phyloP scores from a whole-genome alignment of 2,797 vertebrate genomes.

The Coccyzus lansbergi region DNA sequence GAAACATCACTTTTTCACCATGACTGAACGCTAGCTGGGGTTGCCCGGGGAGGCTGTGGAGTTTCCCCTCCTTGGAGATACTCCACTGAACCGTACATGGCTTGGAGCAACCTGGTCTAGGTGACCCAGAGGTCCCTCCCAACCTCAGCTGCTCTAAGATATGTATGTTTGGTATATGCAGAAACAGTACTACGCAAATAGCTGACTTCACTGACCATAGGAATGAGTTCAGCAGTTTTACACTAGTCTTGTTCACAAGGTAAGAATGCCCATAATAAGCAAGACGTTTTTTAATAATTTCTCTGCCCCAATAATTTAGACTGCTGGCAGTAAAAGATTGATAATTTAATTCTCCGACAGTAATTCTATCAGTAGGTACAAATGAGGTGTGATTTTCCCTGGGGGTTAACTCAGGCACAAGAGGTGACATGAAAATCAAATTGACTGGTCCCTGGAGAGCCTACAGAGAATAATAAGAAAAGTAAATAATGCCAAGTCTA shows the following conservation, averaged over 20 bases:
- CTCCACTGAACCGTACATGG: not conserved
- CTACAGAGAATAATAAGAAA: not conserved
- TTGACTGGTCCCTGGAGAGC: not conserved
- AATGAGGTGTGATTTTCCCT: not conserved
- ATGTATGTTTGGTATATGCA: not conserved
- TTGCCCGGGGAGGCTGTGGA: not conserved
- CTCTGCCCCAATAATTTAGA: not conserved
- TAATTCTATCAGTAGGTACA: not conserved
- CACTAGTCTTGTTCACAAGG: not conserved
- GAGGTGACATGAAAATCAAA: not conserved
- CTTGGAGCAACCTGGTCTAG: not conserved
- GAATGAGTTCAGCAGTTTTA: not conserved
- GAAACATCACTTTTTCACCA: not conserved
- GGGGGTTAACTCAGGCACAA: not conserved
- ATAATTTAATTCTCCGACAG: not conserved
- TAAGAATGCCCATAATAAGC: not conserved
- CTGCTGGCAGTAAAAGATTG: not conserved
- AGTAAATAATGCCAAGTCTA: not conserved
- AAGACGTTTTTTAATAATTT: not conserved
- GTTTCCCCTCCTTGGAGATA: not conserved
- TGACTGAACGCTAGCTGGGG: fast-evolving
- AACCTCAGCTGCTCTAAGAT: not conserved
- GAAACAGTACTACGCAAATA: not conserved
- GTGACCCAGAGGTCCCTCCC: not conserved
- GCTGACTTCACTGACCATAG: fast-evolving